A percentile compares a stretch with the other conserved stretches of the same genome.
These are phyloP conservation scores for Lipotes vexillifer DNA, from an alignment of 2,113 vertebrate species.

Conservation along the genomic window DNA sequence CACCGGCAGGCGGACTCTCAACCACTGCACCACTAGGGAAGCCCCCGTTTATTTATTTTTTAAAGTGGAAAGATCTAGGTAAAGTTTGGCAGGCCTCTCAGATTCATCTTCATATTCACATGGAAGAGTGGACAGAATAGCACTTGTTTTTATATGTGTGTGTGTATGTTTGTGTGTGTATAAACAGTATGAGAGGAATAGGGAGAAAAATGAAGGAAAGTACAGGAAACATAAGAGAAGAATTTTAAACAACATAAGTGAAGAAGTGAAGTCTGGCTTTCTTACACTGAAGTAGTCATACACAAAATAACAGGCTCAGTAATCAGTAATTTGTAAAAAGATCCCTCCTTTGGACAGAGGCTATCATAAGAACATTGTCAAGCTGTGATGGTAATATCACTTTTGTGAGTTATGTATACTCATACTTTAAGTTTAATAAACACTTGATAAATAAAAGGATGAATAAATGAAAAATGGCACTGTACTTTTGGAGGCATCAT, in stretches of 20 bases:
- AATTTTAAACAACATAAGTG: background rate
- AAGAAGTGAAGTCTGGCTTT: background rate
- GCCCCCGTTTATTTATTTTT: background rate
- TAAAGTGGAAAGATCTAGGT: background rate
- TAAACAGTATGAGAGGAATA: background rate
- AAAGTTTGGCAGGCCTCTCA: background rate
- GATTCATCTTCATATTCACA: background rate
- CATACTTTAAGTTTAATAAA: background rate
- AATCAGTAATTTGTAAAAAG: background rate
- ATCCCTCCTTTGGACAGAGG: background rate
- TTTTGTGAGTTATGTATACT: background rate
- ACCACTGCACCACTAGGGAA: no score
- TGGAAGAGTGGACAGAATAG: background rate
- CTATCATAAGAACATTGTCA: background rate
- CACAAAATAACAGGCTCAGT: background rate
- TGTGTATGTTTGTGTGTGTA: background rate
- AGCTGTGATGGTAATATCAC: background rate
- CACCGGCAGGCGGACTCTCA: no score
- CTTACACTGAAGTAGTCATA: background rate
- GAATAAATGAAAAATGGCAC: background rate
- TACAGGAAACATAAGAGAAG: background rate
- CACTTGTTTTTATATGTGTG: background rate
- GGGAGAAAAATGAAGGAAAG: background rate
- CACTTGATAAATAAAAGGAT: background rate
- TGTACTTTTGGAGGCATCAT: background rate